Conservation (phyloP, 2,888 invertebrate genomes). For the Pocota personata region DNA sequence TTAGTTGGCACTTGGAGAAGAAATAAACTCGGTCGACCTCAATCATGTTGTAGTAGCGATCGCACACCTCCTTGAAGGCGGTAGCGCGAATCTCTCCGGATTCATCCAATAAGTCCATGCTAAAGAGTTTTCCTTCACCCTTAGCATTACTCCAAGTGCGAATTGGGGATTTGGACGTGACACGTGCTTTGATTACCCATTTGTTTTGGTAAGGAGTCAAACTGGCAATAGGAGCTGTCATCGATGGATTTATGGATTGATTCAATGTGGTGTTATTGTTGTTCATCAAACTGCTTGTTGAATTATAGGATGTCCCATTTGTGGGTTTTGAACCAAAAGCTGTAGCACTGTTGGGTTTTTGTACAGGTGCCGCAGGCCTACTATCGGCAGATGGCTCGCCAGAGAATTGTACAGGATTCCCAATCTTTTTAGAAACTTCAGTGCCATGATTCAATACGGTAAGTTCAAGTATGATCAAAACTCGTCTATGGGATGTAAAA, state of each 20-base stretch:
- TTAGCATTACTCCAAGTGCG: constrained; percentile 95
- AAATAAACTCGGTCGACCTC: constrained; percentile 95
- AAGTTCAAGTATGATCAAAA: constrained; percentile 92
- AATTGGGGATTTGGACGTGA: constrained; percentile 91
- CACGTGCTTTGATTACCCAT: constrained; percentile 96
- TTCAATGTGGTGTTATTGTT: constrained; percentile 75
- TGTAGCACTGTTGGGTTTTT: constrained; percentile 63
- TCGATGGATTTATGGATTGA: constrained; percentile 82
- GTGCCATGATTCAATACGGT: constrained; percentile 89
- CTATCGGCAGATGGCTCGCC: constrained; percentile 73
- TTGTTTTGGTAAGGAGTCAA: constrained; percentile 97
- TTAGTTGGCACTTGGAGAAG: constrained; percentile 92
- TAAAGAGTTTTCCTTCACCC: constrained; percentile 97
- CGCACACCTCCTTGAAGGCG: constrained; percentile 93
- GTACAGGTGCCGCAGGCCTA: constrained; percentile 75
- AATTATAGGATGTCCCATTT: constrained; percentile 19
- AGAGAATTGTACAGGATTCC: constrained; percentile 90
- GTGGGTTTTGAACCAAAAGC: constrained; percentile 73
- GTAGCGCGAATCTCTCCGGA: constrained; percentile 97
- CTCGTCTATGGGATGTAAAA: constrained; percentile 85
- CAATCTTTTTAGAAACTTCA: constrained; percentile 90
- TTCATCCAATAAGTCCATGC: constrained; percentile 95
- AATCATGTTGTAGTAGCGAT: constrained; percentile 94
- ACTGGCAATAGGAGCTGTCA: constrained; percentile 88
- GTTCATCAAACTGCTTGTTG: constrained; percentile 53